A percentile compares a stretch with the other conserved stretches of the same genome.
phyloP scores from a whole-genome alignment of 2,888 invertebrate species.

The Temnothorax rugatulus region DNA sequence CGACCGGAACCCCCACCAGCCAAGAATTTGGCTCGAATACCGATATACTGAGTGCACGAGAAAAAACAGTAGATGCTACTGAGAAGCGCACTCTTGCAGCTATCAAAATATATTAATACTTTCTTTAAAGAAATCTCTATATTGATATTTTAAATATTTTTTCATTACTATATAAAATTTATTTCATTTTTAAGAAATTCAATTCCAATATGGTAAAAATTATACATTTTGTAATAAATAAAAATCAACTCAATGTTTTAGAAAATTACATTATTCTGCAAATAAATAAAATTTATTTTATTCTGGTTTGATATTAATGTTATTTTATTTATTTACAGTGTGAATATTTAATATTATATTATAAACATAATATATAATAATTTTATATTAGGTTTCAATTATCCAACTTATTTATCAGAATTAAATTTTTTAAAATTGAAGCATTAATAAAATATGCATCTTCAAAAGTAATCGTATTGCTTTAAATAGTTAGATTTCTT shows the following conservation, averaged over 20 bases:
- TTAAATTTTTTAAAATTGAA: background rate
- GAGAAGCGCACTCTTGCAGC: background rate
- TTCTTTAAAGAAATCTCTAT: background rate
- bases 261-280: background rate
- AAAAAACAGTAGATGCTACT: background rate
- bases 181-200: background rate
- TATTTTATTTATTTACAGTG: too few relatives aligned
- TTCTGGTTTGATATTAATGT: background rate
- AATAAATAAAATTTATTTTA: background rate
- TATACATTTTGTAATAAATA: background rate
- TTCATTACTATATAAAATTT: background rate
- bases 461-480: background rate
- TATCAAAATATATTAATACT: background rate
- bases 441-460: background rate
- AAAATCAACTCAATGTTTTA: background rate
- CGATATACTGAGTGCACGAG: slow-evolving; percentile 57
- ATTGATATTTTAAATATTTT: background rate
- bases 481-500: background rate
- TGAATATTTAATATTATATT: too few relatives aligned
- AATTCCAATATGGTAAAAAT: background rate
- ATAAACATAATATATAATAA: background rate
- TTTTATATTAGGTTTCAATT: background rate
- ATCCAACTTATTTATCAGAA: background rate
- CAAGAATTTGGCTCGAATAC: slow-evolving; percentile 31
- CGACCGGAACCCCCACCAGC: slow-evolving; percentile 57